Base-by-base conservation (phyloP, 2,113 vertebrate genomes). In the Herpetotheres cachinnans region DNA sequence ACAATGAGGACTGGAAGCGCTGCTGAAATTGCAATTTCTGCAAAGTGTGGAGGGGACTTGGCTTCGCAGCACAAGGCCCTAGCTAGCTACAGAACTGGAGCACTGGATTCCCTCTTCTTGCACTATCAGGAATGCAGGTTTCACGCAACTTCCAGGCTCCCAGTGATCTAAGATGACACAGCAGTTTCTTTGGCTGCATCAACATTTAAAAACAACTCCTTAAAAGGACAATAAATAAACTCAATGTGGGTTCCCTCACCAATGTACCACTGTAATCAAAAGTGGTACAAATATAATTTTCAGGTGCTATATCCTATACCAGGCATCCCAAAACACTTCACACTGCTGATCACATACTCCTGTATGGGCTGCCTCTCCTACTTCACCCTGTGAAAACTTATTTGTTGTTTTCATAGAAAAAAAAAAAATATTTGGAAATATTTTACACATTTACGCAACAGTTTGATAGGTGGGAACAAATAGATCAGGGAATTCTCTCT, bases 1-100 rank as follows among this genome's bases (percentile, higher is more conserved):
- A 16, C 72, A 20, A 17, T 0, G 5, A 63, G 18, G n/a, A 27
- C 11, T 62, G 77, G 52, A 26, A 89, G 52, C 16, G 12, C 4
- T 3, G 49, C 73, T 63, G 47, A 18, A 49, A 52, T 2, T 2
- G 29, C 27, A 17, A 4, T 17, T 50, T 26, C 82, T 69, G 38
- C 76, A 46, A 7, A 78, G 34, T 14, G 13, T 59, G 1, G 25
- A 67, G 26, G 38, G 66, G 36, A 11, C 7, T 3, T 3, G 54
- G 71, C 32, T 49, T 38, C 0, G 1, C 27, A 29, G 52, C 2
- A 0, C 20, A 21, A 63, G 38, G 17, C 18, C 50, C 16, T 2
- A 18, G 55, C 16, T 6, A 15, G 27, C 20, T 25, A 15, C 22
- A 9, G 26, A 85, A 11, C 3, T 7, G 11, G 36, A 49, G 56